These are phyloP conservation scores for Eueides isabella DNA, from an alignment of 1,140 invertebrate genomes.

Conservation along the genomic window DNA sequence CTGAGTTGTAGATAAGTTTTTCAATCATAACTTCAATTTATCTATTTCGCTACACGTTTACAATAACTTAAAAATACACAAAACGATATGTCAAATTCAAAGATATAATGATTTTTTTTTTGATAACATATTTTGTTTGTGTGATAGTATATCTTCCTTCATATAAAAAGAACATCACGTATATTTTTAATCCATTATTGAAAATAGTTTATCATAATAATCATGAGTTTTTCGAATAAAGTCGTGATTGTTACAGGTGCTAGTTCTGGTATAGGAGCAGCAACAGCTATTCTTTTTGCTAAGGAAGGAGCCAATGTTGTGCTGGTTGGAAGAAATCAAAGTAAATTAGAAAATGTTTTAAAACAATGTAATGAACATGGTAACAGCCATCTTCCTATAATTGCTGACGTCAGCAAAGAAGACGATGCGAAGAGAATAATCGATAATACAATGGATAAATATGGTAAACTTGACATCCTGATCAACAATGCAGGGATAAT, in stretches of 20 bases:
- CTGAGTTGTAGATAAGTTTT: no score
- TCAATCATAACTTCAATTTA: no score
- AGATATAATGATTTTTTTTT: no score
- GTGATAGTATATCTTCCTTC: not conserved
- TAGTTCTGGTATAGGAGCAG: slow-evolving; percentile 92
- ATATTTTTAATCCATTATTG: not conserved
- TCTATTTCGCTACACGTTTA: no score
- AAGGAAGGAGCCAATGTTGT: slow-evolving; percentile 86
- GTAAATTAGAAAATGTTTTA: slow-evolving; percentile 77
- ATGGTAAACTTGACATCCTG: slow-evolving; percentile 48
- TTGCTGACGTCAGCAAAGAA: slow-evolving; percentile 86
- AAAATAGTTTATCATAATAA: not conserved
- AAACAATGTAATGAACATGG: slow-evolving; percentile 82
- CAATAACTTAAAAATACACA: no score
- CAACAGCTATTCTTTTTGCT: slow-evolving; percentile 88
- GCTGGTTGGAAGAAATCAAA: slow-evolving; percentile 88
- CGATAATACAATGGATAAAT: slow-evolving; percentile 62
- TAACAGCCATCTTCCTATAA: slow-evolving; percentile 78
- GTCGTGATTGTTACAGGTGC: slow-evolving; percentile 86
- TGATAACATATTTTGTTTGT: no score
- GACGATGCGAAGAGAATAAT: slow-evolving; percentile 84
- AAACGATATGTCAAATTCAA: no score
- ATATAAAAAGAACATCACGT: not conserved
- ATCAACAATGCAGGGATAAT: not conserved
- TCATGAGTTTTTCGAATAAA: slow-evolving; percentile 44